Base-by-base conservation (phyloP, 2,113 vertebrate genomes). In the Galbula dea region DNA sequence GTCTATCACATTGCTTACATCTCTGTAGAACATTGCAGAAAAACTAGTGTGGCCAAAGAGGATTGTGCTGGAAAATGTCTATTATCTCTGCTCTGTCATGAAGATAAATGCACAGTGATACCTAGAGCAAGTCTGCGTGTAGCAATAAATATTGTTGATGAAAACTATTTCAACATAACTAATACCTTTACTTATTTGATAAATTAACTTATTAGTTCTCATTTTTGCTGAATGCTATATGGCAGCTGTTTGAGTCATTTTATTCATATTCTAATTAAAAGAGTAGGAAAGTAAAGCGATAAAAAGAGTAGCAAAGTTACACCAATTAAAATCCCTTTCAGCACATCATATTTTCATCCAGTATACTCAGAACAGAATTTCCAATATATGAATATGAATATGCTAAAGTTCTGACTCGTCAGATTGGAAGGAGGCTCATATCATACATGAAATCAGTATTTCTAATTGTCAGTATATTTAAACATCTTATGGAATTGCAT, bases 131-230 rank as follows among this genome's bases (percentile, higher is more conserved):
- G 51, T 27, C 87, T 79, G 16, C 19, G 29, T 51, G 34, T 36
- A 91, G 75, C 71, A 57, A 51, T 75, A 87, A 94, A 92, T 85
- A 74, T 8, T 85, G 41, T 34, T 59, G 83, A 79, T 85, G 89
- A 92, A 96, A 96, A 73, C 23, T 76, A 58, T 34, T 3, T 5
- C 49, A 61, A 87, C 80, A 32, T 37, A 92, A 32, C 67, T 95
- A 96, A 90, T 68, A 88, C 69, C 63, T 92, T 63, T 93, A 94
- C 96, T 96, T 94, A 95, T 94, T 96, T 86, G 77, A 95, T 88
- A 82, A 22, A 66, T 84, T 77, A 62, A 90, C 92, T 89, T 83
- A 93, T 92, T 94, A 85, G 34, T 55, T 89, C 69, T 73, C 49
- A 30, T 63, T 96, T 94, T 89, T 89, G 36, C 74, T n/a, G 63